Evolutionary conservation across 2,797 vertebrate genomes (phyloP).

Genomic region (Rhinella marina): DNA sequence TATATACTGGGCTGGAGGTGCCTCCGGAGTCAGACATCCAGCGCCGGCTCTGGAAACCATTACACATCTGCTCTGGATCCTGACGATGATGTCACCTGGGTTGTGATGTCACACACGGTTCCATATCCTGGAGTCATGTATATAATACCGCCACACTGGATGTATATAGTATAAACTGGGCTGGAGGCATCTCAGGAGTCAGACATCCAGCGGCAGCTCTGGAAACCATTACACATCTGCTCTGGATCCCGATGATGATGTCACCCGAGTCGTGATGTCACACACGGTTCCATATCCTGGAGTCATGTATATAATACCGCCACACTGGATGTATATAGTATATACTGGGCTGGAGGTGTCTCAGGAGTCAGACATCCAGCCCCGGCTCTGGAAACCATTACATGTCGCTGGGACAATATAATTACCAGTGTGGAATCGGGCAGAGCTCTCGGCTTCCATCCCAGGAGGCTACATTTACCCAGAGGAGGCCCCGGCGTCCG

Average conservation of each 20-base stretch:
- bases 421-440: not conserved
- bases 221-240: not conserved
- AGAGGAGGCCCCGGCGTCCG: not conserved
- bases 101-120: too few relatives aligned
- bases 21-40: too few relatives aligned
- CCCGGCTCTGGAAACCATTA: not conserved
- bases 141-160: too few relatives aligned
- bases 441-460: not conserved
- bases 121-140: not conserved
- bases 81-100: too few relatives aligned
- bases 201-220: too few relatives aligned
- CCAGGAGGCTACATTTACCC: not conserved
- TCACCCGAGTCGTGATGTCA: not conserved
- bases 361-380: not conserved
- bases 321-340: not conserved
- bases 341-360: not conserved
- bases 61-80: too few relatives aligned
- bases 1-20: too few relatives aligned
- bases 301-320: not conserved
- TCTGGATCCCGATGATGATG: not conserved
- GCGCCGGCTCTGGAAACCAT: too few relatives aligned
- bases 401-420: not conserved
- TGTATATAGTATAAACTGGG: too few relatives aligned
- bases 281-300: not conserved
- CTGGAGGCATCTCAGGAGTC: too few relatives aligned